Base-by-base conservation (phyloP, 2,797 vertebrate genomes). In the Acropternis orthonyx region DNA sequence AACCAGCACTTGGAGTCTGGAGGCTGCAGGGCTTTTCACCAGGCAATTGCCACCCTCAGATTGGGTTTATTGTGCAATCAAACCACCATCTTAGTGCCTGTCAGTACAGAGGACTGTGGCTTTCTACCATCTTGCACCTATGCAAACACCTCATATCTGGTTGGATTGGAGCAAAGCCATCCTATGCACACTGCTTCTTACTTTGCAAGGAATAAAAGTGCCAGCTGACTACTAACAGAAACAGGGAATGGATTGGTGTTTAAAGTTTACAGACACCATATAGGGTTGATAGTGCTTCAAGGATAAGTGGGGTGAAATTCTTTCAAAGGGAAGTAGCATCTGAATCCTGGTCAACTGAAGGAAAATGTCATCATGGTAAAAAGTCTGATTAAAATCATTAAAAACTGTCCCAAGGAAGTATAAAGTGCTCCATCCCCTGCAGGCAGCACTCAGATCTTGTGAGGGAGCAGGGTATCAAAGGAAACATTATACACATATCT, bases 11-110 rank as follows among this genome's bases (percentile, higher is more conserved):
- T 81, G 16, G 52, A 95, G 69, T 59, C 10, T 76, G 83, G 69
- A 86, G 43, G 62, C 83, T 81, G 55, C 80, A 73, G 73, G 92
- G 77, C 55, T 95, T 88, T 92, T 73, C 76, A 18, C 21, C 58
- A 36, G 56, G 66, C 63, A 51, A 7, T 10, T 63, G 19, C 55
- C 43, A 37, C 54, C 62, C 58, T 84, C 37, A 66, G 14, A 27
- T 2, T 36, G 12, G 51, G n/a, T 52, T 88, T 75, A 23, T 62
- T 93, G 85, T 77, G 63, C 62, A 94, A 86, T 62, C 46, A 75
- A 72, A 65, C 24, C 76, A 41, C n/a, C 27, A 14, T 79, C 59
- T 56, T 27, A 5, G 13, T 55, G 74, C 86, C 59, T 84, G 92
- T 66, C 52, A 54, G 63, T 27, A 44, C 52, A n/a, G n/a, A 80